Evolutionary conservation across 1,140 invertebrate species (phyloP).

Genomic region (Orchestia grillus): DNA sequence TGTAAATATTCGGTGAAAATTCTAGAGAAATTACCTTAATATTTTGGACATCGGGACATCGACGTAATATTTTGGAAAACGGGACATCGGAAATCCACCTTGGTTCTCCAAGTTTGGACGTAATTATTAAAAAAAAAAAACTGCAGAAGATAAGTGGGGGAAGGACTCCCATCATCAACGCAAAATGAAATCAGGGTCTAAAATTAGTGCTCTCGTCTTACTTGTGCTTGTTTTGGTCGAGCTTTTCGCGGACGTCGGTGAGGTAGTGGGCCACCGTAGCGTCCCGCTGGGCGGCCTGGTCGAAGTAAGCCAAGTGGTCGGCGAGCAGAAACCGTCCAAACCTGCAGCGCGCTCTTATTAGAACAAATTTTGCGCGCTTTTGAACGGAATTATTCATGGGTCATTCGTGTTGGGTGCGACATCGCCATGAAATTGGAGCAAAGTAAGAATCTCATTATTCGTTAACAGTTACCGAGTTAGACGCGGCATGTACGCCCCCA

Average conservation of each 20-base stretch:
- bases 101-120: no score
- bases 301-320: neutral
- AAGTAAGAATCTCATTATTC: neutral
- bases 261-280: neutral
- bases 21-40: no score
- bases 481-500: no score
- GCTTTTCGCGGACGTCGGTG: neutral
- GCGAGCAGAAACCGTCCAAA: neutral
- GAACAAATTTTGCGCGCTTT: neutral
- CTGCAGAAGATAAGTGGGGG: no score
- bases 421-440: neutral
- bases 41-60: no score
- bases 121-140: no score
- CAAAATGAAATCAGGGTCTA: no score
- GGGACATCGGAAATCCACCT: no score
- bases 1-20: no score
- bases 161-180: no score
- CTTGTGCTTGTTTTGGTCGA: constrained; percentile 21
- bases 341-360: neutral
- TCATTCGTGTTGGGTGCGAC: neutral
- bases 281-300: neutral
- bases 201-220: no score
- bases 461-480: neutral
- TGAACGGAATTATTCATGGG: neutral
- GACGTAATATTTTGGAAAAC: no score